Conservation (phyloP, 1,140 invertebrate genomes). For the Piezodorus guildinii region DNA sequence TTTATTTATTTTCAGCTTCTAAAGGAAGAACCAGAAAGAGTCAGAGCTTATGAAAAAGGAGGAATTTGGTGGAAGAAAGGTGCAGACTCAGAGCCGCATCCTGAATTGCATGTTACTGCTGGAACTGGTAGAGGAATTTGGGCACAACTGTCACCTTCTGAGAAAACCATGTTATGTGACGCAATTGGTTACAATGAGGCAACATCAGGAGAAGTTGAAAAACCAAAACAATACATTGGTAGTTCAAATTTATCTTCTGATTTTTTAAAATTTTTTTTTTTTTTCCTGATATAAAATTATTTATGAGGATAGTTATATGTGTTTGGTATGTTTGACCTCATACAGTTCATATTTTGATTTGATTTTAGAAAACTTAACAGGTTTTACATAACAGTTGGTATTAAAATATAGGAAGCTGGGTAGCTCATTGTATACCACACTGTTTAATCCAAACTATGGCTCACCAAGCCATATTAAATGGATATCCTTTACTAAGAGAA, state of each 20-base stretch:
- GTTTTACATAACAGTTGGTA: too few species aligned
- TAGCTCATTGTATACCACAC: too few species aligned
- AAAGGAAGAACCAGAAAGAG: constrained; percentile 43
- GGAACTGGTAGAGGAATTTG: constrained; percentile 45
- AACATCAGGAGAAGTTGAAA: constrained; percentile 34
- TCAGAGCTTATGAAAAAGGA: constrained; percentile 39
- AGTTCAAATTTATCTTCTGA: background rate
- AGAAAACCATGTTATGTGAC: constrained; percentile 50
- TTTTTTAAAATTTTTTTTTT: too few species aligned
- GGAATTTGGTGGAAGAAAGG: constrained; percentile 40
- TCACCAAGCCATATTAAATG: too few species aligned
- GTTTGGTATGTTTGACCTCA: too few species aligned
- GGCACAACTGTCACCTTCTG: constrained; percentile 52
- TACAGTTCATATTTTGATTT: too few species aligned
- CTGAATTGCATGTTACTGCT: constrained; percentile 29
- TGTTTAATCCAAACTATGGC: too few species aligned
- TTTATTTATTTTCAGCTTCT: constrained; percentile 36
- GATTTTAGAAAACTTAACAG: too few species aligned
- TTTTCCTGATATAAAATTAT: too few species aligned
- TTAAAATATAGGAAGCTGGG: too few species aligned
- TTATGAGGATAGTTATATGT: too few species aligned
- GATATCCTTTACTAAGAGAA: too few species aligned
- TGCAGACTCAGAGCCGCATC: constrained; percentile 30
- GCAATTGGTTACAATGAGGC: constrained; percentile 43
- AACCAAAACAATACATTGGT: constrained; percentile 46